Evolutionary conservation across 2,113 vertebrate genomes (phyloP).

Genomic region (Phalacrocorax brasilianus): DNA sequence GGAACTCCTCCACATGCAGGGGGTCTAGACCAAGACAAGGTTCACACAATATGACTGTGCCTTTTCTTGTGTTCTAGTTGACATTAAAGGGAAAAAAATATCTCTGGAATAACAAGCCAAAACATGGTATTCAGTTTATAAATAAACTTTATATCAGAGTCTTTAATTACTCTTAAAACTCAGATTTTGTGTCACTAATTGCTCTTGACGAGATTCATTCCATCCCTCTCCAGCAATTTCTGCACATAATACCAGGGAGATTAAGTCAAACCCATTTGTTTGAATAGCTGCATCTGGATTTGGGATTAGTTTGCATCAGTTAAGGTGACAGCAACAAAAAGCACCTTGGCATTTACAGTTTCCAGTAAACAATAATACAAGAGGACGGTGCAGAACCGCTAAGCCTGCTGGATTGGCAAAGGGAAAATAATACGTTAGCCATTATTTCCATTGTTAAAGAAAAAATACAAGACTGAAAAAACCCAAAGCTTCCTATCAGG

Average conservation of each 20-base stretch:
- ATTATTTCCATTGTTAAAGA: background rate
- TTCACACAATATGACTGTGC: background rate
- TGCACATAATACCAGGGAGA: background rate
- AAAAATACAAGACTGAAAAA: background rate
- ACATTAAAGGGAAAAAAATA: background rate
- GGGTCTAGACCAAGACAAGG: background rate
- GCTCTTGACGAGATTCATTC: background rate
- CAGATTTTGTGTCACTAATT: background rate
- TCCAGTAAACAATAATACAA: background rate
- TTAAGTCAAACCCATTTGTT: constrained; percentile 7
- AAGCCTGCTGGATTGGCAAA: background rate
- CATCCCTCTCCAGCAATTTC: background rate
- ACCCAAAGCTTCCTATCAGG: background rate
- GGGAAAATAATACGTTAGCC: background rate
- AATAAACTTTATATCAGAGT: background rate
- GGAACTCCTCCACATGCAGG: background rate
- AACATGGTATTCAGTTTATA: background rate
- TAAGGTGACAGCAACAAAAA: background rate
- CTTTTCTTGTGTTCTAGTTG: background rate
- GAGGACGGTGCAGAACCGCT: background rate
- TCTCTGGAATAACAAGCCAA: background rate
- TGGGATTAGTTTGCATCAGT: constrained; percentile 15
- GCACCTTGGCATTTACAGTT: background rate
- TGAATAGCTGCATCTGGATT: constrained; percentile 19
- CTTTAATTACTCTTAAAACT: background rate